phyloP scores from a whole-genome alignment of 2,113 vertebrate species.

The Oryzias woworae region DNA sequence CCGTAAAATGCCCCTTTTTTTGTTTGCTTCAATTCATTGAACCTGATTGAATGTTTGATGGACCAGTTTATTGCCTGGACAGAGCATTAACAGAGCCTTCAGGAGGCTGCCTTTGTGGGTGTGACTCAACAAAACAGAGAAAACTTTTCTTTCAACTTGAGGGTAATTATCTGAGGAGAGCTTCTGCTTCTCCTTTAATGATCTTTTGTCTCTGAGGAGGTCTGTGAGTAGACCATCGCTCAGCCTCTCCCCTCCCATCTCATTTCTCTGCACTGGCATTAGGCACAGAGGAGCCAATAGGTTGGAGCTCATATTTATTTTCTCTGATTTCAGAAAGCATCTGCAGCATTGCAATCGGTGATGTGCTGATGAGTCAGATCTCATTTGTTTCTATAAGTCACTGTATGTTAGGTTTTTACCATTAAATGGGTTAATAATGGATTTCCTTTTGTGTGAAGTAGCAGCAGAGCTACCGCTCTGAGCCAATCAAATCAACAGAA shows the following conservation, averaged over 20 bases:
- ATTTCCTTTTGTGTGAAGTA: constrained; percentile 22
- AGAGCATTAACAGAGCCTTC: constrained; percentile 7
- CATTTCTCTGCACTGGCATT: constrained; percentile 12
- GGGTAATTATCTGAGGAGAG: constrained; percentile 20
- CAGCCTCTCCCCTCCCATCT: constrained; percentile 14
- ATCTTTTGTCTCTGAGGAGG: constrained; percentile 32
- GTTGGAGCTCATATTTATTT: constrained; percentile 44
- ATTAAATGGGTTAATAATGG: constrained; percentile 14
- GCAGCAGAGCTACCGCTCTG: constrained; percentile 3
- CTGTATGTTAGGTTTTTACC: constrained; percentile 45
- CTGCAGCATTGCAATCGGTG: constrained; percentile 45
- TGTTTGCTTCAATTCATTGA: constrained; percentile 28
- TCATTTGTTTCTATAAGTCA: constrained; percentile 53
- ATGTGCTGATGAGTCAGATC: constrained; percentile 53
- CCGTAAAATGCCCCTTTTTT: constrained; percentile 6
- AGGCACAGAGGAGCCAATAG: constrained; percentile 42
- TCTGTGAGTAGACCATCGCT: constrained; percentile 31
- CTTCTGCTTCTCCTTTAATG: constrained; percentile 5
- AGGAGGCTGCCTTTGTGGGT: constrained; percentile 8
- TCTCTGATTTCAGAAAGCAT: constrained; percentile 58
- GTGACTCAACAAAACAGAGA: constrained; percentile 28
- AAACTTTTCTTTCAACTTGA: constrained; percentile 26
- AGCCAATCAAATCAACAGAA: constrained; percentile 11
- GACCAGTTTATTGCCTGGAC: constrained; percentile 27
- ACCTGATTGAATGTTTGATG: constrained; percentile 30